A percentile compares a stretch with the other conserved stretches of the same genome.
Conservation (phyloP, 2,113 vertebrate genomes). For the Aegithalos caudatus region DNA sequence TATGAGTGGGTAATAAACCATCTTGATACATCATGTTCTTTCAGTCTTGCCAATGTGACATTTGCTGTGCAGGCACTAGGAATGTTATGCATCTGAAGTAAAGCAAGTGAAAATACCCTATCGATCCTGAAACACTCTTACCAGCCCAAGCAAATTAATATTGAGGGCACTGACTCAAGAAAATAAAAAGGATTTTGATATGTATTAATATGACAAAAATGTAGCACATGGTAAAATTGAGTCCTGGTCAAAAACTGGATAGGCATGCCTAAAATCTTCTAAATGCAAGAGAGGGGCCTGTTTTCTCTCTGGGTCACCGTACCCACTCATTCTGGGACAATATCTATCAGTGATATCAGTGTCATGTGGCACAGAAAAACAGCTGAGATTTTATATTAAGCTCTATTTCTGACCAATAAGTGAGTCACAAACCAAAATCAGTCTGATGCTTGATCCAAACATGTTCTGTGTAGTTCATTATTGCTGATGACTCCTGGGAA, state of each 20-base stretch:
- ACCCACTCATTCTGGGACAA: not conserved
- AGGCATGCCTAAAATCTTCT: not conserved
- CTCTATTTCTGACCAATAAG: not conserved
- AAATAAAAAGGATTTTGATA: not conserved
- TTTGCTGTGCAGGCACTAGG: constrained; percentile 40
- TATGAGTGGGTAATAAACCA: constrained; percentile 39
- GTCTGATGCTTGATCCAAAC: not conserved
- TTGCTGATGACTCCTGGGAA: not conserved
- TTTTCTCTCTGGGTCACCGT: not conserved
- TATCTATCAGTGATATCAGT: not conserved
- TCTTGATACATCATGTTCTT: constrained; percentile 59
- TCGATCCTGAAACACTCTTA: not conserved
- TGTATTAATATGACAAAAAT: not conserved
- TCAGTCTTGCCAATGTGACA: constrained; percentile 5
- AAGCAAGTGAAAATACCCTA: constrained; percentile 4
- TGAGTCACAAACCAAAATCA: not conserved
- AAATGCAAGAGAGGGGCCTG: not conserved
- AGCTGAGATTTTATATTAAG: not conserved
- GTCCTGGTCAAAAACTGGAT: not conserved
- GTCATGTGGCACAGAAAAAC: not conserved
- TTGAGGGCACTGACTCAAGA: not conserved
- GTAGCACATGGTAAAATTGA: not conserved
- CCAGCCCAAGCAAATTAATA: fast-evolving
- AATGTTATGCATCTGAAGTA: not conserved
- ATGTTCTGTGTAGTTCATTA: not conserved